A percentile compares a stretch with the other conserved stretches of the same genome.
Evolutionary conservation across 2,797 vertebrate genomes (phyloP).

Genomic region (Argya squamiceps): DNA sequence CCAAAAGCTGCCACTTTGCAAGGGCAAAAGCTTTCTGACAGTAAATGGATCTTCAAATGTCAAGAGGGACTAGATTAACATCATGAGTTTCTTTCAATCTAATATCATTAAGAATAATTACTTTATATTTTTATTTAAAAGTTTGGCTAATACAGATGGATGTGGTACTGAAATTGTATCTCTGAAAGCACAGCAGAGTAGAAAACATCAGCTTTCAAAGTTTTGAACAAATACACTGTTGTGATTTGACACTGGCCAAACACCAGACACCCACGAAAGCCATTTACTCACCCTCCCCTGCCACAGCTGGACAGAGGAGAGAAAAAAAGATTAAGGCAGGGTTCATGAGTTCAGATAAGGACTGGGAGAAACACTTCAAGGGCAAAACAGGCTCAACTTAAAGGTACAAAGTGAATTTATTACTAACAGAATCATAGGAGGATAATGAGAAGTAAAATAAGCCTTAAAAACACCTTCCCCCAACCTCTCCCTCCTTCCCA

Average conservation of each 20-base stretch:
- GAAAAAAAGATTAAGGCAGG: neutral
- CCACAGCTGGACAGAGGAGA: neutral
- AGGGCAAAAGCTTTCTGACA: neutral
- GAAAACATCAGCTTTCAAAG: neutral
- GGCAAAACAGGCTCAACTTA: neutral
- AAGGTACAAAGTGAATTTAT: neutral
- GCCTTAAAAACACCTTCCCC: neutral
- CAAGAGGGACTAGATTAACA: neutral
- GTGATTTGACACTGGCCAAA: neutral
- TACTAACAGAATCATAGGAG: neutral
- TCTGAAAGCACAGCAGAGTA: neutral
- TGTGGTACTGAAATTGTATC: neutral
- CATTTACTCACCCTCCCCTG: neutral
- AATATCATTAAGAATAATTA: neutral
- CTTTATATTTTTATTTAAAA: neutral
- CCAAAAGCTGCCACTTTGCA: neutral
- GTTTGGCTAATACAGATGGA: neutral
- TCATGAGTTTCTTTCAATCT: neutral
- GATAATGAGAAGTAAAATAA: neutral
- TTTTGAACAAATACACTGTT: neutral
- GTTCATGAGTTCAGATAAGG: neutral
- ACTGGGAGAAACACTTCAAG: neutral
- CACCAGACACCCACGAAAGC: rapidly evolving
- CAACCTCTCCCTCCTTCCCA: neutral
- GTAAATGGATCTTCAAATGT: neutral